Evolutionary conservation across 2,797 vertebrate genomes (phyloP), one percentile per base, ranked within the genome.

Genomic region (Typhlichthys subterraneus): DNA sequence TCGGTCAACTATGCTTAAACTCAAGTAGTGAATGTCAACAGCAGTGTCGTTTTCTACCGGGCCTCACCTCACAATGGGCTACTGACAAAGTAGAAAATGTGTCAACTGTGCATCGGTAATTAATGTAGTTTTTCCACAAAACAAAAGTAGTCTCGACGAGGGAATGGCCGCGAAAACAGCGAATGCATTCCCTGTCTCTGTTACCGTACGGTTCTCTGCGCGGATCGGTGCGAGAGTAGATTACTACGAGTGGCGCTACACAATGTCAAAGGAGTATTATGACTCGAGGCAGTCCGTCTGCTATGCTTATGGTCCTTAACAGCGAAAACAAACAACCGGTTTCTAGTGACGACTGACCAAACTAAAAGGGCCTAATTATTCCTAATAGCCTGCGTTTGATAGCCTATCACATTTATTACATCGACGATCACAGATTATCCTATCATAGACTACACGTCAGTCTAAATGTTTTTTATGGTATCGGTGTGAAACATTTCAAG

Each of bases 261-360:
- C 87, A 89, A 89, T 90, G 91, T 90, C 90, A 91, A 75, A 79
- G 79, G 75, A 83, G 81, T 82, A 76, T 83, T 77, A 63, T 79
- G 85, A 88, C 74, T 85, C 33, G 66, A 79, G 82, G 79, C 84
- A 71, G 78, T 75, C 78, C 64, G 64, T 76, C 80, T 76, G 77
- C 78, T 56, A 50, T 71, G 75, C 72, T 70, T 7, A 75, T 60
- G 64, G 61, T 68, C 63, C 74, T 57, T 69, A 57, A 59, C 57
- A 70, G 77, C 74, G 72, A 85, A 82, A 77, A 85, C 76, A 88
- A 83, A 86, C 79, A 85, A 77, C 62, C 80, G 76, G 70, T 70
- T 74, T 79, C 73, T 65, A 79, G 77, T 76, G 76, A 79, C 84
- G 71, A 63, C 72, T 61, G 38, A 67, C 23, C 23, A 23, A 54